phyloP scores from a whole-genome alignment of 2,888 invertebrate genomes.

The Acanthosoma haemorrhoidale region DNA sequence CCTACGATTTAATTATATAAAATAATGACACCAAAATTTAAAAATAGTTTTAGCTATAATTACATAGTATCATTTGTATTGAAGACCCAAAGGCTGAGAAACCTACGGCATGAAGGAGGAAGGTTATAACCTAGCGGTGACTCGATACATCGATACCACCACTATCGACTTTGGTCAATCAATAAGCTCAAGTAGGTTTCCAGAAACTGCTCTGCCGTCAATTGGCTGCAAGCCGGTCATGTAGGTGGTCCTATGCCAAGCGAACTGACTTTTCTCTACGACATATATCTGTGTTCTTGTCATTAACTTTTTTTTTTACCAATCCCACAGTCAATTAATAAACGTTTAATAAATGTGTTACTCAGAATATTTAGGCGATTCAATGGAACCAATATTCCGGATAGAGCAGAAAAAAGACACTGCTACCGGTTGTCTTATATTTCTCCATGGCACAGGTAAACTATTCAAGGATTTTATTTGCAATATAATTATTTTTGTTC shows the following conservation, averaged over 20 bases:
- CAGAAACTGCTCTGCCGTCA: neutral
- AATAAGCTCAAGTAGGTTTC: conserved; percentile 10
- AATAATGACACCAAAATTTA: too few relatives aligned
- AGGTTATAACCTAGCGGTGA: neutral
- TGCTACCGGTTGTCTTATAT: conserved; percentile 33
- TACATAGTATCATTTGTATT: too few relatives aligned
- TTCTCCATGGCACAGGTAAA: conserved; percentile 35
- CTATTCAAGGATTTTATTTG: neutral
- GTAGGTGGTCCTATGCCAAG: neutral
- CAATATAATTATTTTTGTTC: neutral
- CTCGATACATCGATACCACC: neutral
- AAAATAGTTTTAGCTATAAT: too few relatives aligned
- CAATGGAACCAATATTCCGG: conserved; percentile 3
- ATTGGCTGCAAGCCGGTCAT: neutral
- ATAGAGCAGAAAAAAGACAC: neutral
- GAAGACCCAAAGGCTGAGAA: too few relatives aligned
- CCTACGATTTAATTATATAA: too few relatives aligned
- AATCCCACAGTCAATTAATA: neutral
- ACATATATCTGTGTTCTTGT: too few relatives aligned
- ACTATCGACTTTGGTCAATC: conserved; percentile 7
- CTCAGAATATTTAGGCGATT: conserved; percentile 1
- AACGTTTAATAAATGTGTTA: neutral
- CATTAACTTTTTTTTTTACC: too few relatives aligned
- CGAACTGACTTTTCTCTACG: neutral
- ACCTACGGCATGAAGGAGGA: neutral